Evolutionary conservation across 2,888 invertebrate genomes (phyloP).

Genomic region (Drosophila helvetica): DNA sequence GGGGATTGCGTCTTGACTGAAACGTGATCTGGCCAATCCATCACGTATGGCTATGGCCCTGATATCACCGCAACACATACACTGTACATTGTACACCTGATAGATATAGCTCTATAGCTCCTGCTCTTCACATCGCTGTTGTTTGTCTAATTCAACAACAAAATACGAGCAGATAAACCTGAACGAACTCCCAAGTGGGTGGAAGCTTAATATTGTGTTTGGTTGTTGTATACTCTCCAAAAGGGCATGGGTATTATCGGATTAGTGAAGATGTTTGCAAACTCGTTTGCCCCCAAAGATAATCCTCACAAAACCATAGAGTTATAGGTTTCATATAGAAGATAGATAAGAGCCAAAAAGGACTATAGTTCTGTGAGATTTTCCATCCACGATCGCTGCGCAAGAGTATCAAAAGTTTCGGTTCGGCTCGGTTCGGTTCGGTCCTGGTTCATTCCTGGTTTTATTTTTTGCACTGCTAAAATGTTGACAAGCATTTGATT

Average conservation of each 20-base stretch:
- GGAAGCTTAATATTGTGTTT: slow-evolving; percentile 36
- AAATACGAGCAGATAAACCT: slow-evolving; percentile 39
- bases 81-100: slow-evolving; percentile 27
- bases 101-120: slow-evolving; percentile 24
- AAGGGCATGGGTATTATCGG: background rate
- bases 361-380: background rate
- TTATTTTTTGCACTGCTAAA: slow-evolving; percentile 47
- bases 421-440: background rate
- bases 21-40: slow-evolving; percentile 43
- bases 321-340: background rate
- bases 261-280: background rate
- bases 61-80: slow-evolving; percentile 30
- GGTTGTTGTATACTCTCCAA: slow-evolving; percentile 17
- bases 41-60: slow-evolving; percentile 26
- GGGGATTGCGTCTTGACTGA: slow-evolving; percentile 14
- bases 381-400: background rate
- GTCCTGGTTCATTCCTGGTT: slow-evolving; percentile 4
- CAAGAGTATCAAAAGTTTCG: background rate
- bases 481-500: slow-evolving; percentile 75
- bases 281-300: background rate
- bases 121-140: slow-evolving; percentile 31
- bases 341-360: too few relatives aligned
- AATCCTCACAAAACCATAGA: background rate
- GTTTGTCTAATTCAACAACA: slow-evolving; percentile 68
- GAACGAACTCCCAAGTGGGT: slow-evolving; percentile 8